Evolutionary conservation across 2,797 vertebrate species (phyloP).

Genomic region (Oreonectes daqikongensis): DNA sequence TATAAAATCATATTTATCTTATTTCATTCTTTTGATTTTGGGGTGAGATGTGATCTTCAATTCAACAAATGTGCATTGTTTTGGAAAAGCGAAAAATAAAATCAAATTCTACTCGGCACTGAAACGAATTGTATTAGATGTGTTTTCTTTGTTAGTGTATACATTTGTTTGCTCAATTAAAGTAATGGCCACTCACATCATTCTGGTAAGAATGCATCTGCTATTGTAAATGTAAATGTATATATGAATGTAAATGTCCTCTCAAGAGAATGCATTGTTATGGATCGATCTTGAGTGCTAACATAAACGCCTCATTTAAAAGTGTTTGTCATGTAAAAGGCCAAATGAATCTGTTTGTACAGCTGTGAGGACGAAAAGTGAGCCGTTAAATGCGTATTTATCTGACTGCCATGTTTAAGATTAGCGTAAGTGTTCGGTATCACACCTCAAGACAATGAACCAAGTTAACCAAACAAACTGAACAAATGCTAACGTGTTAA

Average conservation of each 20-base stretch:
- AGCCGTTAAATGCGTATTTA: conserved; percentile 21
- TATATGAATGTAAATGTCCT: conserved; percentile 30
- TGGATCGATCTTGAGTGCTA: conserved; percentile 4
- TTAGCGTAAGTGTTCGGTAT: conserved; percentile 18
- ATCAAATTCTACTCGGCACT: background rate
- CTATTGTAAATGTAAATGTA: conserved; percentile 25
- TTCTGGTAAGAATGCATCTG: conserved; percentile 3
- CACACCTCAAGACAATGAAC: conserved; percentile 21
- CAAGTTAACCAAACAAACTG: conserved; percentile 16
- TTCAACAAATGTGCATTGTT: background rate
- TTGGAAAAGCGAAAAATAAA: background rate
- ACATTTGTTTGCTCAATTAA: background rate
- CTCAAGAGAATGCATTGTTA: conserved; percentile 30
- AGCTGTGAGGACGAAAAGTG: conserved; percentile 8
- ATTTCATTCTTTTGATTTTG: background rate
- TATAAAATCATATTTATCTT: background rate
- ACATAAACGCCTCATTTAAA: conserved; percentile 23
- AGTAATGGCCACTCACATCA: conserved; percentile 1
- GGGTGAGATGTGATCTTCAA: background rate
- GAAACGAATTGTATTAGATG: background rate
- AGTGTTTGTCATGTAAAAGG: conserved; percentile 27
- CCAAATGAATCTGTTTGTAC: conserved; percentile 28
- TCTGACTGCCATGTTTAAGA: conserved; percentile 19
- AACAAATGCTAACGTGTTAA: conserved; percentile 9
- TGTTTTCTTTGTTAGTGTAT: no score